Conservation (phyloP, 1,140 invertebrate genomes). For the Drosophila ogumai region DNA sequence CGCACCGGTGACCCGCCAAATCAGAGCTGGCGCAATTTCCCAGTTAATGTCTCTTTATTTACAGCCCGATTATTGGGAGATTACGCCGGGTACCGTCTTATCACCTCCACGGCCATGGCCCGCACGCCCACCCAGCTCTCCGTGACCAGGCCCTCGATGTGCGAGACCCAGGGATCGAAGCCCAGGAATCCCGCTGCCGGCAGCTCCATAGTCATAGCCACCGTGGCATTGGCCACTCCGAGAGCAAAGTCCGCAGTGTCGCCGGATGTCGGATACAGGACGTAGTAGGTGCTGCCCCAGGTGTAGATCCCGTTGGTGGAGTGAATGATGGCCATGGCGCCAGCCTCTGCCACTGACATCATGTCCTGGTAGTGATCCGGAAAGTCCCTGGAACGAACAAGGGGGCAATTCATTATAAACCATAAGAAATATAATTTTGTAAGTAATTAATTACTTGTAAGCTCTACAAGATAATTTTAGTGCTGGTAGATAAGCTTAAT, state of each 20-base stretch:
- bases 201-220: conserved; percentile 89
- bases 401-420: too few relatives aligned
- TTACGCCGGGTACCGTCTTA: conserved; percentile 44
- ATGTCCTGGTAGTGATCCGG: conserved; percentile 76
- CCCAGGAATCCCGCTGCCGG: conserved; percentile 87
- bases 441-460: not conserved
- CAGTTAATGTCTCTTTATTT: conserved; percentile 55
- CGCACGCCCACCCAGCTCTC: conserved; percentile 91
- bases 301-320: conserved; percentile 86
- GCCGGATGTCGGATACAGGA: conserved; percentile 86
- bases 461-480: not conserved
- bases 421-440: not conserved
- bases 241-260: conserved; percentile 89
- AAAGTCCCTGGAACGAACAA: conserved; percentile 37
- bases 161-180: conserved; percentile 88
- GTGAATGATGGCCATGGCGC: conserved; percentile 84
- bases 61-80: conserved; percentile 19
- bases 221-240: conserved; percentile 86
- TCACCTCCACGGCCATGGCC: conserved; percentile 74
- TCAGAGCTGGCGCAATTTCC: conserved; percentile 34
- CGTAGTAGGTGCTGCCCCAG: conserved; percentile 87
- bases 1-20: conserved; percentile 30
- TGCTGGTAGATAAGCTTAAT: too few relatives aligned
- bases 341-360: conserved; percentile 83
- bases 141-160: conserved; percentile 87